phyloP scores from a whole-genome alignment of 2,888 invertebrate species.

The Tiliacea citrago region DNA sequence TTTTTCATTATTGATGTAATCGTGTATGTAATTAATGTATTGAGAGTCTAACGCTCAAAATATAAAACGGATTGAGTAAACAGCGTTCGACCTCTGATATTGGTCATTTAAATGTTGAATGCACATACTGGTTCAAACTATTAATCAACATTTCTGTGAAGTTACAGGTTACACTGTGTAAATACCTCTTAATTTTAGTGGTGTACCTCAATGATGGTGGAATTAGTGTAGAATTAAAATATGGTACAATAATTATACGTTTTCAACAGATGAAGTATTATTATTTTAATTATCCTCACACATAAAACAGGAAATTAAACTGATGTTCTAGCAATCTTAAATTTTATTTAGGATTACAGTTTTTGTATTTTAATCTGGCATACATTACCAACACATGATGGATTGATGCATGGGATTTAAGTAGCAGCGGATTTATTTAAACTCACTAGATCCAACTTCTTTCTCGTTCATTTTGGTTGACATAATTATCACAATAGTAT shows the following conservation, averaged over 20 bases:
- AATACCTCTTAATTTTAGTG: conserved; percentile 65
- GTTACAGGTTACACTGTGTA: conserved; percentile 60
- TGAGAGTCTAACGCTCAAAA: conserved; percentile 58
- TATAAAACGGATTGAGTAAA: conserved; percentile 44
- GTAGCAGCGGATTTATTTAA: conserved; percentile 11
- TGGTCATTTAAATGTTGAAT: conserved; percentile 50
- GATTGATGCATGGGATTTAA: not conserved
- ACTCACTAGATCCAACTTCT: conserved; percentile 37
- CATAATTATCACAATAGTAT: conserved; percentile 44
- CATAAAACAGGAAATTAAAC: conserved; percentile 25
- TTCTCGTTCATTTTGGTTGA: conserved; percentile 29
- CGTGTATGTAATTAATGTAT: conserved; percentile 43
- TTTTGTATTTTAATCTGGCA: conserved; percentile 1
- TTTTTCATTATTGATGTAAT: conserved; percentile 64
- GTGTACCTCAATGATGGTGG: conserved; percentile 60
- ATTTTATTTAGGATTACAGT: conserved; percentile 8
- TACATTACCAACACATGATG: not conserved
- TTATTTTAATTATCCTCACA: conserved; percentile 34
- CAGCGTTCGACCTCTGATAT: conserved; percentile 35
- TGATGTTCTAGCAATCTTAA: conserved; percentile 5
- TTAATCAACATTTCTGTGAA: conserved; percentile 55
- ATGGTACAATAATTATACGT: conserved; percentile 75
- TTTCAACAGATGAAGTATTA: conserved; percentile 59
- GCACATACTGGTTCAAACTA: conserved; percentile 41
- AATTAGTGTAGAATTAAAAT: conserved; percentile 68